Conservation (phyloP, 1,140 invertebrate species). For the Battus philenor region DNA sequence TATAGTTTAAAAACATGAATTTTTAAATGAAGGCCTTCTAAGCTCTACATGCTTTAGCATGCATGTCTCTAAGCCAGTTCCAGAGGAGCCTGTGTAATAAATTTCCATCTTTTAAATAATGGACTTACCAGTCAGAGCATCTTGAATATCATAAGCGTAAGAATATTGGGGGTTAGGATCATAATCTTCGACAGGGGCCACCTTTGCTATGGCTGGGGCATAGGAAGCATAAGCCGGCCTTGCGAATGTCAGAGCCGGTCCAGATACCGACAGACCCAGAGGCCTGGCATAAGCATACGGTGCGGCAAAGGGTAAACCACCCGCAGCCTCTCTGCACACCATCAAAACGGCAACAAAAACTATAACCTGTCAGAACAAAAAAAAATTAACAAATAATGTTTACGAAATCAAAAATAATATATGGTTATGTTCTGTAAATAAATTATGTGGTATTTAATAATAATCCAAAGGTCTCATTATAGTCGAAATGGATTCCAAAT, state of each 20-base stretch:
- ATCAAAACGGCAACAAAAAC: constrained; percentile 39
- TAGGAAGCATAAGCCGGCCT: constrained; percentile 30
- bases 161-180: constrained; percentile 81
- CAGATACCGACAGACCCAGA: constrained; percentile 15
- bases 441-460: too few species aligned
- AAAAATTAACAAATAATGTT: too few species aligned
- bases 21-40: too few species aligned
- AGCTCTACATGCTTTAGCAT: too few species aligned
- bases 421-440: too few species aligned
- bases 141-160: constrained; percentile 82
- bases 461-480: too few species aligned
- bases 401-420: too few species aligned
- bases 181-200: constrained; percentile 71
- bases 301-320: constrained; percentile 29
- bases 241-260: constrained; percentile 30
- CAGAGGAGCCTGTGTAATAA: too few species aligned
- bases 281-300: constrained; percentile 31
- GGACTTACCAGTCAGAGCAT: constrained; percentile 72
- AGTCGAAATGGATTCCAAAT: too few species aligned
- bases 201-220: constrained; percentile 32
- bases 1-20: too few species aligned
- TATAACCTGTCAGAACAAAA: constrained; percentile 30
- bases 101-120: too few species aligned
- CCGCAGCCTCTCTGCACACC: constrained; percentile 43
- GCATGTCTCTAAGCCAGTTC: too few species aligned